Evolutionary conservation across 2,797 vertebrate genomes (phyloP).

Genomic region (Hylomyscus alleni): DNA sequence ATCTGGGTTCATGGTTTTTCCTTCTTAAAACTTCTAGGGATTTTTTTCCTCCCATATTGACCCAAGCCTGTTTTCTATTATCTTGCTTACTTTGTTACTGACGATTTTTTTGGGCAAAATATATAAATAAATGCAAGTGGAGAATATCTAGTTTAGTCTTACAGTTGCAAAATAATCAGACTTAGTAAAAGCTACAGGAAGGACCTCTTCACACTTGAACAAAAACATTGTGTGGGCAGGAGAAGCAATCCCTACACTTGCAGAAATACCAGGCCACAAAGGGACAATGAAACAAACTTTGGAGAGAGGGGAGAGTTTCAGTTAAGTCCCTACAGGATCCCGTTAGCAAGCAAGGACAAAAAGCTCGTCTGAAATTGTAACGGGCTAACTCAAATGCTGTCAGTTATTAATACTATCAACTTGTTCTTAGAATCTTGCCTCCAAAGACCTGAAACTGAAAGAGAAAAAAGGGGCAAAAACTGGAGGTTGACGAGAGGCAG

Average conservation of each 20-base stretch:
- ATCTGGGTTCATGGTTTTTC: background rate
- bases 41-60: background rate
- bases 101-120: background rate
- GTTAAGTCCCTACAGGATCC: background rate
- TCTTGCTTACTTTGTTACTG: conserved; percentile 48
- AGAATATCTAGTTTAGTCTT: background rate
- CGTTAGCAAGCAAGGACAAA: background rate
- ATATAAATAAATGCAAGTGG: background rate
- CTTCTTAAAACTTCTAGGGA: conserved; percentile 51
- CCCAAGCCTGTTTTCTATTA: conserved; percentile 24
- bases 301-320: background rate
- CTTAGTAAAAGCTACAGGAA: background rate
- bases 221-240: background rate
- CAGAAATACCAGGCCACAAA: background rate
- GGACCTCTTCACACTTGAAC: background rate
- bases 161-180: background rate
- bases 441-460: background rate
- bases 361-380: conserved; percentile 33
- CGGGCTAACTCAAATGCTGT: background rate
- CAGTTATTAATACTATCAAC: background rate
- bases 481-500: background rate
- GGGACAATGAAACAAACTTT: background rate
- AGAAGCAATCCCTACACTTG: background rate
- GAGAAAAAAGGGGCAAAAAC: background rate
- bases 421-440: background rate